Percentiles rank a stretch among this genome's conserved stretches.
phyloP scores from a whole-genome alignment of 2,888 invertebrate species.

The Drosophila fungiperda region DNA sequence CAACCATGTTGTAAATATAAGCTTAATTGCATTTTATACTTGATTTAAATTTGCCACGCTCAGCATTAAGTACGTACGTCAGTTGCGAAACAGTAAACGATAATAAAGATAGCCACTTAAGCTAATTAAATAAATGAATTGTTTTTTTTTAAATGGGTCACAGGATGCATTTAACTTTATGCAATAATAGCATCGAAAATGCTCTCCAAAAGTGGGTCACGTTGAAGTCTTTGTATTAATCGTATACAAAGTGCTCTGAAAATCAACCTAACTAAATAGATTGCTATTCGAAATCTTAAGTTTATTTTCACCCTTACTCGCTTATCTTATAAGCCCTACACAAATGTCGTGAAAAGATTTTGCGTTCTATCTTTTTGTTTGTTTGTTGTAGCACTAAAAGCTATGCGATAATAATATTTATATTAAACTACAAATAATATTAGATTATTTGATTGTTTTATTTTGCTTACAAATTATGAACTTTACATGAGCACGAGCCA shows the following conservation, averaged over 20 bases:
- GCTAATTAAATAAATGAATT: background rate
- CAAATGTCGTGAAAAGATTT: background rate
- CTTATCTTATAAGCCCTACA: background rate
- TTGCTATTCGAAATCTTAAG: background rate
- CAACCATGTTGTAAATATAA: slow-evolving; percentile 25
- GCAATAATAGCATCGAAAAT: background rate
- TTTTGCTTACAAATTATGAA: background rate
- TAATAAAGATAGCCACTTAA: slow-evolving; percentile 14
- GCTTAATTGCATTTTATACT: slow-evolving; percentile 28
- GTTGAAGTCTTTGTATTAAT: background rate
- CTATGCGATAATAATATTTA: background rate
- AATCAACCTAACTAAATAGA: background rate
- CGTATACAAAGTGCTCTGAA: background rate
- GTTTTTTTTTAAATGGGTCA: background rate
- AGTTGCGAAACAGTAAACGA: slow-evolving; percentile 11
- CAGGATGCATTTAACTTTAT: background rate
- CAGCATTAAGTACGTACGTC: slow-evolving; percentile 6
- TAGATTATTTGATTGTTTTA: background rate
- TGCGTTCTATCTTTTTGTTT: background rate
- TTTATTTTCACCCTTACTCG: background rate
- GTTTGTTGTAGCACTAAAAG: background rate
- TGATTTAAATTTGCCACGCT: slow-evolving; percentile 25
- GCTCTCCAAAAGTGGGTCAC: background rate
- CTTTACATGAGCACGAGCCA: background rate
- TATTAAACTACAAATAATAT: too few species aligned